Evolutionary conservation across 2,113 vertebrate genomes (phyloP).

Genomic region (Paramisgurnus dabryanus): DNA sequence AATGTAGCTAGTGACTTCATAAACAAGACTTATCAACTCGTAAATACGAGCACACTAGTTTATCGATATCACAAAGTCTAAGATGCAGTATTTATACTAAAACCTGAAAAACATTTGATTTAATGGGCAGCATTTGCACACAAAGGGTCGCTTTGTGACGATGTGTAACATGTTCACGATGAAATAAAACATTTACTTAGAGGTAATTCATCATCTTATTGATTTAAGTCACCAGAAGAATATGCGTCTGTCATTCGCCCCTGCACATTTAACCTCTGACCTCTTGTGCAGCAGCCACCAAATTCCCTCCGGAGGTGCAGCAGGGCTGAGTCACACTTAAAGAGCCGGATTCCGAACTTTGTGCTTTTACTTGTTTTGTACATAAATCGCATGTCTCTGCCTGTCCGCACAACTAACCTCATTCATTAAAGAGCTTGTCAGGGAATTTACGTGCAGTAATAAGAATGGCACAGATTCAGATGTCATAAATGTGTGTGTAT

Average conservation of each 20-base stretch:
- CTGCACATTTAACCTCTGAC: slow-evolving; percentile 22
- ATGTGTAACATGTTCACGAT: not conserved
- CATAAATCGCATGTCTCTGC: slow-evolving; percentile 6
- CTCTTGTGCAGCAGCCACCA: not conserved
- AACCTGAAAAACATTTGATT: too few species aligned
- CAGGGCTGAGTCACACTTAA: not conserved
- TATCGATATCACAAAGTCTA: too few species aligned
- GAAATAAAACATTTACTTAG: not conserved
- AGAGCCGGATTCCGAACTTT: not conserved
- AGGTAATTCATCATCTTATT: not conserved
- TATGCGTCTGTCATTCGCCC: not conserved
- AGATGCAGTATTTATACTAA: too few species aligned
- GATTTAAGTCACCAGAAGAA: not conserved
- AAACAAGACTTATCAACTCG: too few species aligned
- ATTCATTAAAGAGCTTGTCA: not conserved
- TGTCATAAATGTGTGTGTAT: not conserved
- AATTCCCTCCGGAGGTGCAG: slow-evolving; percentile 27
- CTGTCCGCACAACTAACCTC: slow-evolving; percentile 1
- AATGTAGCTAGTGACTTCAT: too few species aligned
- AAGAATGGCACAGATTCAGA: not conserved
- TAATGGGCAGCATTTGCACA: not conserved
- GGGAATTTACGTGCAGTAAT: not conserved
- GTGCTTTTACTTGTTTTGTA: slow-evolving; percentile 20
- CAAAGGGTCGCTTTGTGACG: too few species aligned
- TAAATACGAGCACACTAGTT: too few species aligned